These are phyloP conservation scores for Eremophila alpestris DNA, from an alignment of 2,797 vertebrate species.

Conservation along the genomic window DNA sequence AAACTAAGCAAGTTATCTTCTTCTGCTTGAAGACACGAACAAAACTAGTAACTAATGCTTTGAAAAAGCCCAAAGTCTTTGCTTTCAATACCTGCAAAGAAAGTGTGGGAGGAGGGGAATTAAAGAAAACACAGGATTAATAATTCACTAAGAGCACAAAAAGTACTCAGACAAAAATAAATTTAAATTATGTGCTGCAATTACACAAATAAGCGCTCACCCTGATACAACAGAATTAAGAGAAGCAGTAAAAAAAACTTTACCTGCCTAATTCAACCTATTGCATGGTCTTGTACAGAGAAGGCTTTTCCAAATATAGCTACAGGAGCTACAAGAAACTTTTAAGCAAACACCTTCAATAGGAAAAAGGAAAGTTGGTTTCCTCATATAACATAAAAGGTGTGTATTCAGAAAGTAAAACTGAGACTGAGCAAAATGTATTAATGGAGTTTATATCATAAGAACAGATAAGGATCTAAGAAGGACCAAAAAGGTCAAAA, in stretches of 20 bases:
- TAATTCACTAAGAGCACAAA: background rate
- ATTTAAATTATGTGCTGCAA: background rate
- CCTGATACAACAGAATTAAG: background rate
- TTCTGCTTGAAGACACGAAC: constrained; percentile 15
- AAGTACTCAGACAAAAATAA: background rate
- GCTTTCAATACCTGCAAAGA: background rate
- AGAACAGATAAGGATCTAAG: background rate
- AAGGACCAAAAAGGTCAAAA: background rate
- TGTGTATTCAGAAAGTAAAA: background rate
- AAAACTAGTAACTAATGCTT: background rate
- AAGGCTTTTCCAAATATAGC: background rate
- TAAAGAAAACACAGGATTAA: background rate
- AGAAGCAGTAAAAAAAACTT: background rate
- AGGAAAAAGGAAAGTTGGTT: background rate
- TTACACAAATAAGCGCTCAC: background rate
- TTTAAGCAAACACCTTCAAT: background rate
- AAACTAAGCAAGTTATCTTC: background rate
- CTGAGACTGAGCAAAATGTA: background rate
- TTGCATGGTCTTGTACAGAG: background rate
- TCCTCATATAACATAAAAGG: background rate
- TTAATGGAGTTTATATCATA: background rate
- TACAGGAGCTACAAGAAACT: background rate
- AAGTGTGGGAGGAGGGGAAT: background rate
- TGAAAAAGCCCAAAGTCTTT: background rate
- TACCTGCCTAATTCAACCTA: background rate